Evolutionary conservation across 2,888 invertebrate genomes (phyloP), one percentile per base, ranked within the genome.

Genomic region (Temnothorax ravouxi): DNA sequence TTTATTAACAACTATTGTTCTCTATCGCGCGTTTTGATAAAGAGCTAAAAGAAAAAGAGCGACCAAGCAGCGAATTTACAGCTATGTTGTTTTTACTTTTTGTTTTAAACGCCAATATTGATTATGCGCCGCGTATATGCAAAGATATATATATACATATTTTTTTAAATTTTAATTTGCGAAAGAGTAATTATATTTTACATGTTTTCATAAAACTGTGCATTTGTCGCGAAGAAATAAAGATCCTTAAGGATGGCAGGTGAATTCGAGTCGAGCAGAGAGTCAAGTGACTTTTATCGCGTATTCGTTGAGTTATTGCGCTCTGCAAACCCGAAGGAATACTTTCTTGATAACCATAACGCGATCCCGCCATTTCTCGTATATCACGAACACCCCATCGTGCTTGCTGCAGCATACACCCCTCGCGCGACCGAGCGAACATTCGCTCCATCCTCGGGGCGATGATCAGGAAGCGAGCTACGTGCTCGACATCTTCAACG

Each of bases 401-500:
- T 61, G 38, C 34, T 21, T 25, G 56, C 21, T 25, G 72, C 47
- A n/a, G n/a, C n/a, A 13, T 25, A 62, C 47, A 13, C 38, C 25
- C 18, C 38, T 34, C 50, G 76, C 76, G 75, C 76, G 72, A 61
- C 59, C 47, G 59, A 67, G 67, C 67, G 69, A 44, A 38, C 79
- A 47, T 38, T 61, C 47, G 44, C 79, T 69, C 56, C 64, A 85
- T 69, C 83, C 90, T 84, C 66, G 84, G 75, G 79, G 88, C 88
- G 88, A 89, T 88, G 90, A 89, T 89, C 90, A 89, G 88, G 87
- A 87, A 87, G 86, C 86, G 67, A 72, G 86, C 75, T 89, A 89
- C 89, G 89, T 89, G 89, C 90, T 84, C 81, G 83, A 89, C 88
- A 89, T 89, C 84, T 84, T 84, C 87, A 88, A 90, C 82, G 84